Evolutionary conservation across 2,113 vertebrate species (phyloP), one percentile per base, ranked within the genome.

Genomic region (Odobenus rosmarus): DNA sequence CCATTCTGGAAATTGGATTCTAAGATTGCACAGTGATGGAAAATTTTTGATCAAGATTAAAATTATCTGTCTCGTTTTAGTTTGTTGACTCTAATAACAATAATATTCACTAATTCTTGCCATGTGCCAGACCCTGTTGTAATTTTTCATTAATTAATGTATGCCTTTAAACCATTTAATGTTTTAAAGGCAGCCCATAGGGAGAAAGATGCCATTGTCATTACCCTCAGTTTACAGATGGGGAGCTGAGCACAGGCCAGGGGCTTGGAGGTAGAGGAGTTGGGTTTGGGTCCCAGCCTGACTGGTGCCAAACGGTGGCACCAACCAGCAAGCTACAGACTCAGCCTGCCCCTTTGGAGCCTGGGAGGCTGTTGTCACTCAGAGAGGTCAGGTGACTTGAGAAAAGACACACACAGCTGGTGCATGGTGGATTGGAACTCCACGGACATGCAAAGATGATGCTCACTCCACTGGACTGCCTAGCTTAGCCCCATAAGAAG

Each of bases 11-110:
- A 81, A 62, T 39, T 19, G 42, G 31, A 36, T 59, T 61, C 51
- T 49, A 49, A 80, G 72, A 87, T 95, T 95, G 83, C 74, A 92
- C 94, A 82, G 55, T 12, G 87, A 74, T 89, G 87, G 79, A 85
- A 93, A 95, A 67, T 28, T 26, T 10, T 59, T 69, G 23, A 84
- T 80, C 4, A 46, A 74, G 83, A 26, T 28, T 13, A 51, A 64
- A 31, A 42, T 55, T 39, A 49, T 31, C 51, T 42, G 31, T 51
- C 15, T 79, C 46, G 57, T 21, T 21, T 42, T 51, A 67, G 64
- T 42, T 77, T 31, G 10, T 23, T 64, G 91, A 21, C 55, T 55
- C 26, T 42, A 7, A 59, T 46, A 53, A 7, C 31, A 81, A 11
- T 33, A 33, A 53, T 62, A 57, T 74, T 55, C 87, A 55, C 82